phyloP scores from a whole-genome alignment of 2,113 vertebrate species.

The Trochalopteron elliotii region DNA sequence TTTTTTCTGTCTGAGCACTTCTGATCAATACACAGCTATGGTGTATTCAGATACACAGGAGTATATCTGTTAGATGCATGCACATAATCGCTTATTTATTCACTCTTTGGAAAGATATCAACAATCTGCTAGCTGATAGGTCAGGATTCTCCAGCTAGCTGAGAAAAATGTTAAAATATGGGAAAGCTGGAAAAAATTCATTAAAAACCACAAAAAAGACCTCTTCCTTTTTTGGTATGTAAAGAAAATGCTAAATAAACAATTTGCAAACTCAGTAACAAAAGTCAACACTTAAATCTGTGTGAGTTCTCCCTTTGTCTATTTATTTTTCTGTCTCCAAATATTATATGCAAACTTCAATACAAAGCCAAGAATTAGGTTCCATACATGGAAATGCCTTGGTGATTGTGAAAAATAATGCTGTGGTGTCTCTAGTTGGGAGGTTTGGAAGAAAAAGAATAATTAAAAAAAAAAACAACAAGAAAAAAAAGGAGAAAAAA shows the following conservation, averaged over 20 bases:
- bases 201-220: not conserved
- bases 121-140: not conserved
- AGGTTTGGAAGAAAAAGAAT: slow-evolving; percentile 55
- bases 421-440: slow-evolving; percentile 57
- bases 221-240: slow-evolving; percentile 15
- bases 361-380: slow-evolving; percentile 62
- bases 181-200: not conserved
- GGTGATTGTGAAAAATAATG: slow-evolving; percentile 46
- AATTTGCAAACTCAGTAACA: not conserved
- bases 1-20: not conserved
- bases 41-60: not conserved
- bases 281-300: slow-evolving; percentile 58
- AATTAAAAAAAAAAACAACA: not conserved
- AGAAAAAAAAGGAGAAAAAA: not conserved
- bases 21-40: not conserved
- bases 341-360: slow-evolving; percentile 58
- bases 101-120: not conserved
- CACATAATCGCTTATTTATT: not conserved
- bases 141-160: not conserved
- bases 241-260: slow-evolving; percentile 38
- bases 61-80: not conserved
- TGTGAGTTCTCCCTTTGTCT: slow-evolving; percentile 46
- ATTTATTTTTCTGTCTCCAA: slow-evolving; percentile 58
- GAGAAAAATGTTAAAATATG: not conserved
- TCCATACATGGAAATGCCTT: slow-evolving; percentile 47